A percentile compares a stretch with the other conserved stretches of the same genome.
Evolutionary conservation across 2,797 vertebrate species (phyloP).

Genomic region (Sus cebifrons): DNA sequence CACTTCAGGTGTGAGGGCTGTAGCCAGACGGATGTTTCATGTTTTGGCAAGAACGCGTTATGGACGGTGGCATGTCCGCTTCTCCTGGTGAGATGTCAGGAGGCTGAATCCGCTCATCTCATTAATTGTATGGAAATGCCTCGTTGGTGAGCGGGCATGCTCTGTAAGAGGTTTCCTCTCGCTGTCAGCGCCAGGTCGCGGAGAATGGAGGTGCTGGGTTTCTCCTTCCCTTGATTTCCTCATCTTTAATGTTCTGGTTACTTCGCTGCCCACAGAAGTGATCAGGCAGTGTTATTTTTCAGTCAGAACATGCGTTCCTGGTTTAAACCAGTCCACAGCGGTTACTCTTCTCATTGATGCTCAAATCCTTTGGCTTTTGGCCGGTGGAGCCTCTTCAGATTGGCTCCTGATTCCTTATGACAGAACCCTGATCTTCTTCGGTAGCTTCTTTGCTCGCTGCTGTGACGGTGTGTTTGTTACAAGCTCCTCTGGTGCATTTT

Average conservation of each 20-base stretch:
- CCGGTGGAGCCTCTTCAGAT: background rate
- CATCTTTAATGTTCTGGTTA: background rate
- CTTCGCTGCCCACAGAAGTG: conserved; percentile 8
- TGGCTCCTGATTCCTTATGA: background rate
- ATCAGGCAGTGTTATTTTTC: background rate
- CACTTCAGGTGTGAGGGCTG: background rate
- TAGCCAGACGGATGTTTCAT: conserved; percentile 23
- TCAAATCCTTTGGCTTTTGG: background rate
- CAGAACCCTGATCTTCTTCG: background rate
- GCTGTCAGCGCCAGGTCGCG: background rate
- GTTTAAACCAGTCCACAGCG: background rate
- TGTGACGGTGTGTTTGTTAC: background rate
- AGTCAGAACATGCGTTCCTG: background rate
- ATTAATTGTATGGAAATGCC: background rate
- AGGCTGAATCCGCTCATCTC: background rate
- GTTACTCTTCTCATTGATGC: background rate
- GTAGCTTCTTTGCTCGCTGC: background rate
- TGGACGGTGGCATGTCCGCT: background rate
- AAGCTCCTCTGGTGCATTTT: background rate
- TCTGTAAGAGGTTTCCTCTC: background rate
- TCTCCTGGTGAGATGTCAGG: conserved; percentile 11
- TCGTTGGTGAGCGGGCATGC: conserved; percentile 32
- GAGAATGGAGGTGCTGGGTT: background rate
- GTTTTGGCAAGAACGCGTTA: conserved; percentile 1
- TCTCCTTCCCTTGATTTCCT: background rate